Conservation (phyloP, 2,888 invertebrate species). For the Spodoptera picta region DNA sequence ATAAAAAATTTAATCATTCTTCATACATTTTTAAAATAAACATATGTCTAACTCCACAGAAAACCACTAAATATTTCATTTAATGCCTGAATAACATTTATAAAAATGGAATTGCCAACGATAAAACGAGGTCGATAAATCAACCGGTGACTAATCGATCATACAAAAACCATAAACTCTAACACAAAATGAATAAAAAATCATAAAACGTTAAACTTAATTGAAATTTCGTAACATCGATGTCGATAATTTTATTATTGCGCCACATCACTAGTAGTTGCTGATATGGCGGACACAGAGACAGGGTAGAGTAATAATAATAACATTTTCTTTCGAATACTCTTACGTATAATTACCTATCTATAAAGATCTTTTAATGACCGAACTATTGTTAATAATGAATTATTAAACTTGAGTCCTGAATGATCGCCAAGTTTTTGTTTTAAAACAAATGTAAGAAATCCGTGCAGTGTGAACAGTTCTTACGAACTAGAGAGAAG, state of each 20-base stretch:
- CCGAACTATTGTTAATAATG: constrained; percentile 6
- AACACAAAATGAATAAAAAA: constrained; percentile 27
- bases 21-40: constrained; percentile 3
- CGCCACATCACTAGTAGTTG: constrained; percentile 70
- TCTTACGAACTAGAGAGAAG: constrained; percentile 65
- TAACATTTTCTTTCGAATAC: constrained; percentile 41
- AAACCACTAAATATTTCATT: background rate
- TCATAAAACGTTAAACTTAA: constrained; percentile 41
- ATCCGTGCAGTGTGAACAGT: constrained; percentile 41
- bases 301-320: constrained; percentile 57
- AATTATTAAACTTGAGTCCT: background rate
- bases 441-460: constrained; percentile 39
- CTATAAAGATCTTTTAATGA: constrained; percentile 1
- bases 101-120: constrained; percentile 18
- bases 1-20: too few relatives aligned
- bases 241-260: constrained; percentile 60
- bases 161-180: constrained; percentile 27
- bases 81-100: background rate
- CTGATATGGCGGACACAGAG: constrained; percentile 71
- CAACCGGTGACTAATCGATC: constrained; percentile 33
- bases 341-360: constrained; percentile 18
- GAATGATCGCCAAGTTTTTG: constrained; percentile 4
- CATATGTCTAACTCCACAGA: background rate
- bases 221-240: constrained; percentile 59
- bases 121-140: constrained; percentile 22